These are phyloP conservation scores for Prionailurus viverrinus DNA, from an alignment of 2,113 vertebrate species.

Conservation along the genomic window DNA sequence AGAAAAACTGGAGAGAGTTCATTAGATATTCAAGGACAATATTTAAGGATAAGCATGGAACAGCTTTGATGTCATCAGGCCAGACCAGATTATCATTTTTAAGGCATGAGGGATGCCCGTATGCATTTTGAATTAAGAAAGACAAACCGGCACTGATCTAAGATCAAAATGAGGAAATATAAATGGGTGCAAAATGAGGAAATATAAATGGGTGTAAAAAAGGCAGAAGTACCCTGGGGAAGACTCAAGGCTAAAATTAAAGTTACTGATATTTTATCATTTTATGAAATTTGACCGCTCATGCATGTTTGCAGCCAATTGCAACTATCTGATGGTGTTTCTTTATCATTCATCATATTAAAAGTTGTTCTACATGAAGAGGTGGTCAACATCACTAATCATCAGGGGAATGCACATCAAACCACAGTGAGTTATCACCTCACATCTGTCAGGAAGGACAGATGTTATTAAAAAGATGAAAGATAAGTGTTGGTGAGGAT, in stretches of 20 bases:
- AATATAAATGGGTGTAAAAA: background rate
- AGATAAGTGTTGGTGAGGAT: background rate
- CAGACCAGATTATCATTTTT: background rate
- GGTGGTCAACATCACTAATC: background rate
- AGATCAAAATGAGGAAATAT: background rate
- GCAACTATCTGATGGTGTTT: background rate
- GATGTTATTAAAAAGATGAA: background rate
- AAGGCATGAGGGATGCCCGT: background rate
- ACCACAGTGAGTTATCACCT: background rate
- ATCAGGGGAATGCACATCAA: background rate
- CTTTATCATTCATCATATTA: background rate
- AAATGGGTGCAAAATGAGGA: background rate
- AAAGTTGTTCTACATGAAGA: background rate
- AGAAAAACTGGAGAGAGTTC: background rate
- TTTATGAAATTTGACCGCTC: background rate
- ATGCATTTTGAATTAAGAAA: background rate
- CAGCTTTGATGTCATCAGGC: background rate
- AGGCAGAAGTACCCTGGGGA: background rate
- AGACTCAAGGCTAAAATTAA: background rate
- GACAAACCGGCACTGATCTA: background rate
- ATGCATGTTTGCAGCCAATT: background rate
- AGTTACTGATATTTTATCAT: background rate
- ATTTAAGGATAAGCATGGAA: background rate
- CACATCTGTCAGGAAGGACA: background rate
- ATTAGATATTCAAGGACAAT: background rate